Percentiles rank a stretch among this genome's conserved stretches.
phyloP scores from a whole-genome alignment of 1,140 invertebrate species.

The Venustaconcha ellipsiformis region DNA sequence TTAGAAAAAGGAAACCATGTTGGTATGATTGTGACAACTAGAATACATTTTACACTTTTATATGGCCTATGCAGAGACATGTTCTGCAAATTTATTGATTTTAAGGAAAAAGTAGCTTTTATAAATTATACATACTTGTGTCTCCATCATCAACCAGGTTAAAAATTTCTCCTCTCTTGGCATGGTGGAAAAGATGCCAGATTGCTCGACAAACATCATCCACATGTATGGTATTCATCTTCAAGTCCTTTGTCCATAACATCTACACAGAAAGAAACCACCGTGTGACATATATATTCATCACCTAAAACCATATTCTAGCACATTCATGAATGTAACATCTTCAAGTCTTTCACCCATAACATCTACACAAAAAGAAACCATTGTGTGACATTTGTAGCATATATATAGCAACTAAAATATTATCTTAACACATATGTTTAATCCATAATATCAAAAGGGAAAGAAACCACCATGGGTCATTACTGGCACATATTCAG shows the following conservation, averaged over 20 bases:
- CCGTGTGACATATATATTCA: not conserved
- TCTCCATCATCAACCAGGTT: slow-evolving; percentile 86
- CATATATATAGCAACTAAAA: not conserved
- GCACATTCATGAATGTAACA: no score
- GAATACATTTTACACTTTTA: not conserved
- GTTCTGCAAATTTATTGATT: not conserved
- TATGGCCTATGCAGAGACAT: not conserved
- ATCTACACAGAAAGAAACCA: slow-evolving; percentile 66
- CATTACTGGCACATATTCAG: not conserved
- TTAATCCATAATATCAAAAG: not conserved
- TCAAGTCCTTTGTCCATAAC: slow-evolving; percentile 86
- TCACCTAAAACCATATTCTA: not conserved
- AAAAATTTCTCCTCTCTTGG: slow-evolving; percentile 77
- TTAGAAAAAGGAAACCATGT: not conserved
- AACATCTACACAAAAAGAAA: slow-evolving; percentile 71
- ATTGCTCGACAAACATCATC: slow-evolving; percentile 84
- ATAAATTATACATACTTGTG: slow-evolving; percentile 72
- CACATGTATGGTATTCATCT: slow-evolving; percentile 90
- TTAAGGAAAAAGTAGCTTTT: not conserved
- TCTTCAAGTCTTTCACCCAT: slow-evolving; percentile 85
- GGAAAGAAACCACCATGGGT: not conserved
- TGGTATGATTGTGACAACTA: not conserved
- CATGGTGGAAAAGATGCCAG: slow-evolving; percentile 75
- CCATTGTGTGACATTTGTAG: not conserved
- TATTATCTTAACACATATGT: no score